These are phyloP conservation scores for Solenodon paradoxus DNA, from an alignment of 2,113 vertebrate genomes.

Conservation along the genomic window DNA sequence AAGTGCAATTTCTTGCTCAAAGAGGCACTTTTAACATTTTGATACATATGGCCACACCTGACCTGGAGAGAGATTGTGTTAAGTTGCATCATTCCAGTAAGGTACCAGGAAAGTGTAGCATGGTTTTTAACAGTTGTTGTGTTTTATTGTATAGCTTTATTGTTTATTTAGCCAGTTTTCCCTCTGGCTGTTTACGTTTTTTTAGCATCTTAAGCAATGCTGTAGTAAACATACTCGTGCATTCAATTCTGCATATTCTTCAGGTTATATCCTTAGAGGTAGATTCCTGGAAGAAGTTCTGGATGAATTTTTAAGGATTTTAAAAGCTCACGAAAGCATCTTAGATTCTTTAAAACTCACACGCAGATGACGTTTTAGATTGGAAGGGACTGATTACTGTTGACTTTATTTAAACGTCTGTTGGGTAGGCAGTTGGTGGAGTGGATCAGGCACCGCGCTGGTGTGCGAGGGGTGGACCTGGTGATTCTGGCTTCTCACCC, in stretches of 20 bases:
- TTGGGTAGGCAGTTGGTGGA: neutral
- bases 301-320: neutral
- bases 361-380: neutral
- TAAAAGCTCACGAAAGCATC: neutral
- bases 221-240: neutral
- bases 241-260: neutral
- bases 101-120: neutral
- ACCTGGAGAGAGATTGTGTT: neutral
- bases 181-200: neutral
- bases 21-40: neutral
- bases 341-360: slow-evolving; percentile 6
- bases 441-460: neutral
- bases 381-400: neutral
- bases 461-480: neutral
- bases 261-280: neutral
- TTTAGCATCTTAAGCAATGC: neutral
- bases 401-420: neutral
- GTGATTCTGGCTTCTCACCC: neutral
- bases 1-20: neutral
- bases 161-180: neutral
- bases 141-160: neutral
- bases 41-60: neutral
- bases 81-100: neutral
- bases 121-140: neutral
- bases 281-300: neutral